Evolutionary conservation across 53 echinoderm and acorn worm species (phyloP), one percentile per base, ranked within the genome.

Genomic region (Patiria pectinifera): DNA sequence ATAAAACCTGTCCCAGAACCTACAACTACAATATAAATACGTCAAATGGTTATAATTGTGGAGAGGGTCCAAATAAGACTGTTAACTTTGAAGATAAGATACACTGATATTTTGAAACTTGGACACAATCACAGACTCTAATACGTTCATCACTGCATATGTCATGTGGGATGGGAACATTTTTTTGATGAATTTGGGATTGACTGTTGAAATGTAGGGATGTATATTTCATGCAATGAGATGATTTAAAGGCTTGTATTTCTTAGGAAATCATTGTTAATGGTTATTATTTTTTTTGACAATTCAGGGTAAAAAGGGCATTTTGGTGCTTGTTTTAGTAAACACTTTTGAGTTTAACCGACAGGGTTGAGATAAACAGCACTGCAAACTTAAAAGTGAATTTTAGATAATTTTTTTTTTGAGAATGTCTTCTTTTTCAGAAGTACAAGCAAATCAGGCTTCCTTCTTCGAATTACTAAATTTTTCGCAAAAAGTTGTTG

Each of bases 191-290:
- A 66, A 18, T 66, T 83, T 58, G 60, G 83, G 83, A 14, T 60
- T 83, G 62, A 83, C 61, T 59, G 58, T 23, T 4, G 35, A 25
- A 61, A 83, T 62, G 26, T 14, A 61, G 24, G 59, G 83, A 61
- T 60, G 25, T 61, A n/a, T 60, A 23, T 26, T 61, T 15, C 83
- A 83, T 83, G 83, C 83, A 62, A 83, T 83, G 83, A 83, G 60
- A 61, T 83, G 83, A 59, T 62, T 82, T 7, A 11, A 21, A 24
- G 18, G 16, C 49, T 82, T 12, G 15, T 58, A 53, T 21, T 16
- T 66, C 3, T 66, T 3, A 66, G 66, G 14, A 66, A 66, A 66
- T 66, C 19, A 11, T 11, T 16, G 15, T 66, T 66, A 66, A 66
- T 66, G 10, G n/a, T n/a, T n/a, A n/a, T n/a, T n/a, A n/a, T 53